A percentile compares a stretch with the other conserved stretches of the same genome.
Evolutionary conservation across 2,888 invertebrate genomes (phyloP).

Genomic region (Caenorhabditis becei): DNA sequence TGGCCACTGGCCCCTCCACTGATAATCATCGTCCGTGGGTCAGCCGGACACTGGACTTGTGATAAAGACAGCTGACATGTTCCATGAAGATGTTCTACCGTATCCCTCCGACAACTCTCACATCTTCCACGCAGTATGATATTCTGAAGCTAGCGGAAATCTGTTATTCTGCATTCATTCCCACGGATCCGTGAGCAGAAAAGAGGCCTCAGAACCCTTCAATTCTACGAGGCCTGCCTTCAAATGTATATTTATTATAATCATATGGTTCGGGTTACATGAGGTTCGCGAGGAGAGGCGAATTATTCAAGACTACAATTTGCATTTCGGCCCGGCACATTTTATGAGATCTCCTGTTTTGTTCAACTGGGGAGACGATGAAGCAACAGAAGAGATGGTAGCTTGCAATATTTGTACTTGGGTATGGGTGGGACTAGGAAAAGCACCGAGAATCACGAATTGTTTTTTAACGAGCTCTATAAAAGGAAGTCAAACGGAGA

Average conservation of each 20-base stretch:
- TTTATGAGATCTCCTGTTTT: not conserved
- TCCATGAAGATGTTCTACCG: no score
- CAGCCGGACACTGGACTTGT: no score
- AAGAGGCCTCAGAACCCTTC: not conserved
- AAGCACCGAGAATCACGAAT: not conserved
- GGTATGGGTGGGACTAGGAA: not conserved
- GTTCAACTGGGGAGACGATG: no score
- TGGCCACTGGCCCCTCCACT: no score
- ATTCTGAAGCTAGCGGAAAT: no score
- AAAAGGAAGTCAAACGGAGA: no score
- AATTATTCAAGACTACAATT: not conserved
- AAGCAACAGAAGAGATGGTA: no score
- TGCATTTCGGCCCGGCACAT: not conserved
- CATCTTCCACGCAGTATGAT: not conserved
- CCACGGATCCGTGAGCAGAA: not conserved
- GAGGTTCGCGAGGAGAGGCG: not conserved
- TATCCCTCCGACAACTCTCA: not conserved
- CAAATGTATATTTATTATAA: slow-evolving; percentile 6
- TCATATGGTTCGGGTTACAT: slow-evolving; percentile 10
- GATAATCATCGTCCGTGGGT: no score
- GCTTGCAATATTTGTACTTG: no score
- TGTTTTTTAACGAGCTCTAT: slow-evolving; percentile 3
- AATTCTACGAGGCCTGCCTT: not conserved
- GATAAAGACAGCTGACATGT: no score
- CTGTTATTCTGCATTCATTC: not conserved